phyloP scores from a whole-genome alignment of 2,113 vertebrate genomes.

The Pyrgilauda ruficollis region DNA sequence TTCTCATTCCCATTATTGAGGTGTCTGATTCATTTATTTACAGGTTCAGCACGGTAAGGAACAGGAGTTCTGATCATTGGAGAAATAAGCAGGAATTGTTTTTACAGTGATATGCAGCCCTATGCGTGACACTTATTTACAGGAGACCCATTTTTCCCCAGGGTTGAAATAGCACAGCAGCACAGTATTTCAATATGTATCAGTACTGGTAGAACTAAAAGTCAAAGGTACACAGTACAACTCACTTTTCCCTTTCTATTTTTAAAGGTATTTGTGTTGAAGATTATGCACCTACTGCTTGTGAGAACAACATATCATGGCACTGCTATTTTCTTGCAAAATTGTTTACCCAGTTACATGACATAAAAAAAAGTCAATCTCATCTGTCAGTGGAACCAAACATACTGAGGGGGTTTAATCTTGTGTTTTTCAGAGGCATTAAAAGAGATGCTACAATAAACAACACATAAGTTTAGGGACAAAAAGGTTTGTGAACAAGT shows the following conservation, averaged over 20 bases:
- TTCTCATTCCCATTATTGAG: neutral
- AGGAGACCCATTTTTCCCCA: neutral
- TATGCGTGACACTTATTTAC: neutral
- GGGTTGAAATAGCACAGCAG: neutral
- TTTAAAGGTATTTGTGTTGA: neutral
- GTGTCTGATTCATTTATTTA: conserved; percentile 56
- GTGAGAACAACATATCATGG: neutral
- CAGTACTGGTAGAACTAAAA: neutral
- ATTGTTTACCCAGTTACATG: neutral
- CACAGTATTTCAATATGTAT: neutral
- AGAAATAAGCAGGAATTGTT: neutral
- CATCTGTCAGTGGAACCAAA: neutral
- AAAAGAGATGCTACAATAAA: neutral
- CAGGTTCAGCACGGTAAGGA: neutral
- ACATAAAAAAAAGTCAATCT: neutral
- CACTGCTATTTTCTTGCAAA: conserved; percentile 4
- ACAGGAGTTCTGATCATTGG: neutral
- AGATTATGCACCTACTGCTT: neutral
- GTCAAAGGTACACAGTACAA: neutral
- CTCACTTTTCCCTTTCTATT: neutral
- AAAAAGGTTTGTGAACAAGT: neutral
- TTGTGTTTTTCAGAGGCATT: neutral
- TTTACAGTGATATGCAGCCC: neutral
- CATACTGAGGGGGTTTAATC: neutral
- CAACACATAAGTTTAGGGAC: neutral